These are phyloP conservation scores for Bombycilla garrulus DNA, from an alignment of 2,113 vertebrate species.

Conservation along the genomic window DNA sequence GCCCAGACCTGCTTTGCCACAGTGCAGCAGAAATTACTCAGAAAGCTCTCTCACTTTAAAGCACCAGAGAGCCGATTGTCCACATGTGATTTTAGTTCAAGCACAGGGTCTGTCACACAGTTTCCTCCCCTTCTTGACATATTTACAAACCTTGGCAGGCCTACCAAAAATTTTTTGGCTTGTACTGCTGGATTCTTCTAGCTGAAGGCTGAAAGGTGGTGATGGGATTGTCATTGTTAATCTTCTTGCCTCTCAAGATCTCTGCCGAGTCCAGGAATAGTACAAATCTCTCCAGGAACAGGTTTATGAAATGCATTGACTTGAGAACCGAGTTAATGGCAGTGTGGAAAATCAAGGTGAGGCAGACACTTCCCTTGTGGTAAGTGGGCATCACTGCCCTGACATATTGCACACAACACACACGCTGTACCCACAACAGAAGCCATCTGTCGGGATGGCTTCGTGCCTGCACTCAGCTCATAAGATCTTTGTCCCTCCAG, in stretches of 20 bases:
- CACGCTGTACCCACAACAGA: not conserved
- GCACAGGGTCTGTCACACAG: not conserved
- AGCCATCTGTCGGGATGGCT: conserved; percentile 70
- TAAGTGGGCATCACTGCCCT: not conserved
- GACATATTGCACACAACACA: not conserved
- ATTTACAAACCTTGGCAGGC: conserved; percentile 31
- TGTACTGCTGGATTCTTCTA: not conserved
- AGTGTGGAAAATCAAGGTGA: not conserved
- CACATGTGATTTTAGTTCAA: not conserved
- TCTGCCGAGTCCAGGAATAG: not conserved
- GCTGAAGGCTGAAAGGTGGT: not conserved
- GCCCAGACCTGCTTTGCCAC: not conserved
- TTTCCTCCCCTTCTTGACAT: conserved; percentile 2
- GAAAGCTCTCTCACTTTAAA: not conserved
- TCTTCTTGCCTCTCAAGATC: not conserved
- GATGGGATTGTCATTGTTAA: not conserved
- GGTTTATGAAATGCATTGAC: not conserved
- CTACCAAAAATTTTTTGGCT: not conserved
- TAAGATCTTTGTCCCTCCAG: not conserved
- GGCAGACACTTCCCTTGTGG: not conserved
- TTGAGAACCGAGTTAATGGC: not conserved
- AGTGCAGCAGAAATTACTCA: not conserved
- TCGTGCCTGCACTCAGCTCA: conserved; percentile 1
- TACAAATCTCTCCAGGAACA: not conserved
- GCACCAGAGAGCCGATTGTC: not conserved